Evolutionary conservation across 2,888 invertebrate genomes (phyloP), one percentile per base, ranked within the genome.

Genomic region (Dione juno): DNA sequence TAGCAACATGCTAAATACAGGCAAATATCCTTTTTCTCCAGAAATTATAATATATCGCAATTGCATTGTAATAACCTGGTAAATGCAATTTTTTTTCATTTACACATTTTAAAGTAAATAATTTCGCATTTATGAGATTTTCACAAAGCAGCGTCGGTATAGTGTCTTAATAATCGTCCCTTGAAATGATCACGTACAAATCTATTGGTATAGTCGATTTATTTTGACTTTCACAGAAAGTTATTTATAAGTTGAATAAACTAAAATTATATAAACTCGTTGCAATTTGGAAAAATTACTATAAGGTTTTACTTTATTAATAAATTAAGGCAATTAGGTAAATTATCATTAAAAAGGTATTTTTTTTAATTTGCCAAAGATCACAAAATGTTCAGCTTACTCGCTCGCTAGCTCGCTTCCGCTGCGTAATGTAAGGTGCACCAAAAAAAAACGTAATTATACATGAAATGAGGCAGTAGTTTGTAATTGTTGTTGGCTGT

Each of bases 1-100:
- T 65, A 45, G 64, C 52, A 53, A 71, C 71, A 68, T 65, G 43
- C 66, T 57, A 73, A 73, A 61, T 70, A 73, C 73, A 73, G 70
- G 73, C 65, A 64, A 54, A 40, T 67, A 37, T 63, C 28, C 45
- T 45, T 28, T 28, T 54, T 10, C 9, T 21, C 40, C 52, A 19
- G n/a, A 14, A 37, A n/a, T 9, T 19, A 16, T 63, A 1, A 6
- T 11, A 13, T 57, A 11, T 41, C 19, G 19, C 21, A 41, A 8
- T 3, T 43, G 13, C 9, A 3, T 28, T 43, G 41, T 37, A 40
- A 59, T 11, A 54, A 54, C 35, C 10, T 37, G 35, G 16, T 54
- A 57, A 57, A 10, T 57, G 16, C 28, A 37, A 35, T 9, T n/a
- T 37, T n/a, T 37, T 57, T 28, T 53, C 1, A 8, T n/a, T 37